Evolutionary conservation across 2,797 vertebrate genomes (phyloP), one percentile per base, ranked within the genome.

Genomic region (Pantherophis alleghaniensis): DNA sequence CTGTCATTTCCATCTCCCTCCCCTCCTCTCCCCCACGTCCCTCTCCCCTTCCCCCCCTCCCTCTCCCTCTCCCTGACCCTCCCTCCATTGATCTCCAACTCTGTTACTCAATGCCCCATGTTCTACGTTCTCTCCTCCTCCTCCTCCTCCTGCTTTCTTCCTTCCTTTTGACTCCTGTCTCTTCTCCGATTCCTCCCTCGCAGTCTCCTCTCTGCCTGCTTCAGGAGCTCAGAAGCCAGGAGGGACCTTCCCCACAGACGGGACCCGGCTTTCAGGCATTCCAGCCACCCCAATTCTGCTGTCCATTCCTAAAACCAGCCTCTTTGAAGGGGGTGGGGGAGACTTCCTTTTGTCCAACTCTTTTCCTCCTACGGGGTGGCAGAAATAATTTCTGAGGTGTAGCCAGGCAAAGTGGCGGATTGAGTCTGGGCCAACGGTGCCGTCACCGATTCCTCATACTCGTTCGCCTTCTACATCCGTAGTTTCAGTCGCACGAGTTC

Each of bases 201-300:
- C 98, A 99, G 99, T 98, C 98, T 99, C 97, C 97, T 99, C 97
- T 99, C 98, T 97, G 98, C 98, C 97, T 98, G 98, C 97, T 98
- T 99, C 97, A 98, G 98, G 97, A 98, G 97, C 96, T 98, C 97
- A 98, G 99, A 99, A 95, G 98, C 98, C 93, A 98, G 98, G 98
- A 98, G 98, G 98, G 98, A 98, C 96, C 97, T 97, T 98, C 98
- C 98, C 97, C 98, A 97, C 98, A 98, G 98, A 98, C 98, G 97
- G 94, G 98, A 99, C 97, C 96, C 97, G 97, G 98, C 98, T 97
- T 97, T 98, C 98, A 98, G 97, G 98, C 98, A 98, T 98, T 98
- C 98, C 97, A 97, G 96, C 94, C 97, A 96, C 97, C 94, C 94
- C 93, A 97, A 97, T 91, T 97, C 95, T 95, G 97, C 98, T 87